Evolutionary conservation across 1,140 invertebrate genomes (phyloP).

Genomic region (Mamestra configurata): DNA sequence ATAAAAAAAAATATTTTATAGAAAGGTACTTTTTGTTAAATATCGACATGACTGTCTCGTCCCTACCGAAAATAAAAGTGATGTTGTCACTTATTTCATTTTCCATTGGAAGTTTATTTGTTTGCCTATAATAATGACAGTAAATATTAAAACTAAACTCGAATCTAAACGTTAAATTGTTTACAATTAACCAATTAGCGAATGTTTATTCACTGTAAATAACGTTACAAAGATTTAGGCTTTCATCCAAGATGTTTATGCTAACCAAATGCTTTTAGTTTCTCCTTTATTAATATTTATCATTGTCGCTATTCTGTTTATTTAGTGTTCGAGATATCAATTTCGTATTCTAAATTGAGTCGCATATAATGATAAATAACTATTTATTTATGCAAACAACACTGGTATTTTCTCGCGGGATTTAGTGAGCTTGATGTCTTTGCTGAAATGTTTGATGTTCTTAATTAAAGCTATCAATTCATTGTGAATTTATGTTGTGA

Average conservation of each 20-base stretch:
- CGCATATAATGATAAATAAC: not conserved
- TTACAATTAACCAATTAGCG: slow-evolving; percentile 44
- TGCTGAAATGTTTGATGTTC: not conserved
- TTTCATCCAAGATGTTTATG: slow-evolving; percentile 27
- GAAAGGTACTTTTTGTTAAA: no score
- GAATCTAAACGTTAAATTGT: slow-evolving; percentile 32
- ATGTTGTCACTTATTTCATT: no score
- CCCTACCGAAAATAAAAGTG: no score
- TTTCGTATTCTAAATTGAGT: slow-evolving; percentile 10
- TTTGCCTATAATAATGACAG: not conserved
- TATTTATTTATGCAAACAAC: slow-evolving; percentile 23
- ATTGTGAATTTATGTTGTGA: not conserved
- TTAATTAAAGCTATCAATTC: slow-evolving; percentile 19
- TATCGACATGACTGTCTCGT: no score
- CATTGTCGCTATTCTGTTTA: slow-evolving; percentile 1
- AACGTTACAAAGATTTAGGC: slow-evolving; percentile 24
- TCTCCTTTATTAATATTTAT: slow-evolving; percentile 35
- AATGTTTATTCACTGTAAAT: slow-evolving; percentile 17
- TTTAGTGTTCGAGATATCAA: not conserved
- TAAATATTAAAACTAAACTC: not conserved
- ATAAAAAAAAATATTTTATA: no score
- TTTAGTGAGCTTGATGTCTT: slow-evolving; percentile 11
- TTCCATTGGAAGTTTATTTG: not conserved
- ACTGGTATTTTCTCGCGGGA: slow-evolving; percentile 7
- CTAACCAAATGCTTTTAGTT: slow-evolving; percentile 25